A percentile compares a stretch with the other conserved stretches of the same genome.
Evolutionary conservation across 2,888 invertebrate species (phyloP).

Genomic region (Agrotis clavis): DNA sequence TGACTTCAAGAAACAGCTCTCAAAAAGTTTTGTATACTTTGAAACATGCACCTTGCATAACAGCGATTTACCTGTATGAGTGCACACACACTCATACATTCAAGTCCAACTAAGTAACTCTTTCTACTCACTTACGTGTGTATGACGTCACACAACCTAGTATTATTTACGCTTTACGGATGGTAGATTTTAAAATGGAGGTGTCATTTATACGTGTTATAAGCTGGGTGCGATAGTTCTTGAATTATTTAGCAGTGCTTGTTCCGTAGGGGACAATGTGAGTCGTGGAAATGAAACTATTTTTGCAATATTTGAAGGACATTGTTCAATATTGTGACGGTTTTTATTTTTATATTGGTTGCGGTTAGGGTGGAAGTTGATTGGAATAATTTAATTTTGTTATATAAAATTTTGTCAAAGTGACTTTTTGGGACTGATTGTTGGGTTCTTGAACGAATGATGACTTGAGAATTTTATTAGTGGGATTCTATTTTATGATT

Average conservation of each 20-base stretch:
- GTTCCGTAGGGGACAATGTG: conserved; percentile 51
- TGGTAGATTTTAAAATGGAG: conserved; percentile 47
- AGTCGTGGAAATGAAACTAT: conserved; percentile 52
- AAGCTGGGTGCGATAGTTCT: conserved; percentile 29
- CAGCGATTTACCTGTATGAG: neutral
- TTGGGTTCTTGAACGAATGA: neutral
- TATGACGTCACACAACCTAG: conserved; percentile 17
- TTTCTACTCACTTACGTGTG: conserved; percentile 16
- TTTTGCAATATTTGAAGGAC: conserved; percentile 32
- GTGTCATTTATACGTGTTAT: conserved; percentile 57
- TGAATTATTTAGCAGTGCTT: conserved; percentile 53
- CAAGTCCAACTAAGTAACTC: neutral
- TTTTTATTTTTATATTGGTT: conserved; percentile 22
- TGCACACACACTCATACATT: neutral
- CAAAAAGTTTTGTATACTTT: neutral
- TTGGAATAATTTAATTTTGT: neutral
- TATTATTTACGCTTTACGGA: conserved; percentile 22
- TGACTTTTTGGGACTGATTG: neutral
- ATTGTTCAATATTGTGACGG: conserved; percentile 38
- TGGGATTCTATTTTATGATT: neutral
- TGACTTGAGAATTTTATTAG: neutral
- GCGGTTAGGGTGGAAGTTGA: neutral
- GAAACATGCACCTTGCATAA: neutral
- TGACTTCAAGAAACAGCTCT: neutral
- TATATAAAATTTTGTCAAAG: no score